A percentile compares a stretch with the other conserved stretches of the same genome.
Evolutionary conservation across 2,888 invertebrate species (phyloP).

Genomic region (Rhagophthalmus giganteus): DNA sequence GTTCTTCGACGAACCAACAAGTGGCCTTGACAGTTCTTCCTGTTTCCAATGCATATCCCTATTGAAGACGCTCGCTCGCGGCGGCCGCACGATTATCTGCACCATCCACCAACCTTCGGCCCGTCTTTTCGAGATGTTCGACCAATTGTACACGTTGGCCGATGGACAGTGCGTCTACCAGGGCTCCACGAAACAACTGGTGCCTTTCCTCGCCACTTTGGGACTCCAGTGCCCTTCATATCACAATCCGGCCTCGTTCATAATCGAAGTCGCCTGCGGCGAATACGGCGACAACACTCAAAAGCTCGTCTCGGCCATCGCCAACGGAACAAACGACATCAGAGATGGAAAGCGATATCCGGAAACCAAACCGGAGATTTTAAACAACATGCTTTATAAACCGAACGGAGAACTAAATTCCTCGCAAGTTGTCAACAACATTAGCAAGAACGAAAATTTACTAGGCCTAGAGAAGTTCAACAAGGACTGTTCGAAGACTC

Average conservation of each 20-base stretch:
- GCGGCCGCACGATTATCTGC: constrained; percentile 92
- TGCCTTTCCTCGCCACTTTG: constrained; percentile 78
- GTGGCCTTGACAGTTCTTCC: constrained; percentile 92
- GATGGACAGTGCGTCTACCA: constrained; percentile 95
- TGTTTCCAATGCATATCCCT: constrained; percentile 93
- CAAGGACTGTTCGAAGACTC: constrained; percentile 39
- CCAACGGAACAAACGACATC: constrained; percentile 81
- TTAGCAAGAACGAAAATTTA: constrained; percentile 30
- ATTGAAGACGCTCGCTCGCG: constrained; percentile 83
- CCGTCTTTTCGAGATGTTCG: constrained; percentile 94
- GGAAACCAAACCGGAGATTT: constrained; percentile 50
- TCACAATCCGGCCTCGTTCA: constrained; percentile 96
- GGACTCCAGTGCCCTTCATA: constrained; percentile 91
- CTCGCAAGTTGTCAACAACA: constrained; percentile 8
- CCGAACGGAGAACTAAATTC: constrained; percentile 53
- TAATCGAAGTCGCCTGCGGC: constrained; percentile 95
- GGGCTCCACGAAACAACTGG: constrained; percentile 82
- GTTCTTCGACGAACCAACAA: constrained; percentile 98
- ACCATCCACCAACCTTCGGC: constrained; percentile 98
- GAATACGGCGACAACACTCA: constrained; percentile 92
- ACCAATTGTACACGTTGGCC: constrained; percentile 89
- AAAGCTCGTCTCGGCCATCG: constrained; percentile 81
- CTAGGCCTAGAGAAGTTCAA: constrained; percentile 47
- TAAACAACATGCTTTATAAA: constrained; percentile 56
- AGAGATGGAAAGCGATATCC: constrained; percentile 73